Percentiles rank a stretch among this genome's conserved stretches.
phyloP scores from a whole-genome alignment of 2,113 vertebrate species.

The Heterotilapia buettikoferi region DNA sequence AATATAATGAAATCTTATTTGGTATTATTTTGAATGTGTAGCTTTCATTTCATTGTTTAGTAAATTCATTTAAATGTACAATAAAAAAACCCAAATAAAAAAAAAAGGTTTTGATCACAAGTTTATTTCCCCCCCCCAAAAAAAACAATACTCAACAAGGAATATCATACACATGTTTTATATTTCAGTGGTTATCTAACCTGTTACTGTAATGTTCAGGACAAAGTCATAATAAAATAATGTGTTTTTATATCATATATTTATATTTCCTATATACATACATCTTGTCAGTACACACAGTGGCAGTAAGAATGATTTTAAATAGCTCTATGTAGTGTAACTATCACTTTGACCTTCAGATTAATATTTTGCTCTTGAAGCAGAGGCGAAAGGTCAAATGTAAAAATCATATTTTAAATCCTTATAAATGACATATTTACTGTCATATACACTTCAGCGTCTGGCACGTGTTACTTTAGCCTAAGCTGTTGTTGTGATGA shows the following conservation, averaged over 20 bases:
- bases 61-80: not conserved
- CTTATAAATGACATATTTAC: not conserved
- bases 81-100: not conserved
- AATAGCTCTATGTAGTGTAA: not conserved
- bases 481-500: not conserved
- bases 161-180: not conserved
- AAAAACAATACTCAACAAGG: not conserved
- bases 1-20: not conserved
- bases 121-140: rapidly evolving
- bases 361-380: not conserved
- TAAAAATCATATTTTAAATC: not conserved
- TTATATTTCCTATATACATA: not conserved
- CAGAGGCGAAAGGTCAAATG: not conserved
- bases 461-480: not conserved
- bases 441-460: not conserved
- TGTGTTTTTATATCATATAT: not conserved
- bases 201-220: too few relatives aligned
- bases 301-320: not conserved
- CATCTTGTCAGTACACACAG: not conserved
- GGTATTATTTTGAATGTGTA: not conserved
- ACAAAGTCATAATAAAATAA: not conserved
- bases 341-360: not conserved
- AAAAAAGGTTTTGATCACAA: not conserved
- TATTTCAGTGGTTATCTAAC: not conserved
- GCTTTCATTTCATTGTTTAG: not conserved